These are phyloP conservation scores for Pachypeltis micranthus DNA, from an alignment of 1,140 invertebrate genomes.

Conservation along the genomic window DNA sequence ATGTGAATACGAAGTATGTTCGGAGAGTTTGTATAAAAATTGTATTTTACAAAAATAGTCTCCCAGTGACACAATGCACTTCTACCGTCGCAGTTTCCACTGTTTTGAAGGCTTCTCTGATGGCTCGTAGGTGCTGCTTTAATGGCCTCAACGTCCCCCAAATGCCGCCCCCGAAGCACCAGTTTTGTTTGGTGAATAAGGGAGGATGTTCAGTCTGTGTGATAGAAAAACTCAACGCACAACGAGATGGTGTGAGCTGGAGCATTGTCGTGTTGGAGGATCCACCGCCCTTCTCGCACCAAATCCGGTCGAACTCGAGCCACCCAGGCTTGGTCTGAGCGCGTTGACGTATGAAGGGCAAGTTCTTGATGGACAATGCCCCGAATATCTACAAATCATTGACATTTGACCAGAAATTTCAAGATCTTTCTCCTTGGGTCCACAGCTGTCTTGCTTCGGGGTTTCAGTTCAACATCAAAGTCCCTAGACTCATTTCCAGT, in stretches of 20 bases:
- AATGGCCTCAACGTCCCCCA: too few species aligned
- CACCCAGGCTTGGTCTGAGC: constrained; percentile 5
- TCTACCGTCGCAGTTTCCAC: too few species aligned
- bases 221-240: constrained; percentile 13
- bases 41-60: too few species aligned
- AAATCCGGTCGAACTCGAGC: constrained; percentile 17
- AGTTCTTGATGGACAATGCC: constrained; percentile 30
- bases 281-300: constrained; percentile 25
- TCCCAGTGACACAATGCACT: too few species aligned
- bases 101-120: too few species aligned
- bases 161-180: too few species aligned
- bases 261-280: constrained; percentile 31
- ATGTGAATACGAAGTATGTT: too few species aligned
- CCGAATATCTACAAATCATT: constrained; percentile 29
- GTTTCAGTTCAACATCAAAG: constrained; percentile 14
- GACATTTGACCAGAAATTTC: constrained; percentile 23
- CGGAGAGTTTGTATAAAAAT: too few species aligned
- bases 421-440: constrained; percentile 21
- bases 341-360: constrained; percentile 23
- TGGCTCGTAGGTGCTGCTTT: too few species aligned
- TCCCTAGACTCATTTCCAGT: constrained; percentile 17
- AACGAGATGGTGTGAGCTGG: constrained; percentile 25
- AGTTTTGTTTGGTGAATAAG: neutral
- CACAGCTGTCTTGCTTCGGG: constrained; percentile 18
- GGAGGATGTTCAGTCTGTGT: constrained; percentile 7